These are phyloP conservation scores for Drosophila pseudoobscura DNA, from an alignment of 1,140 invertebrate species.

Conservation along the genomic window DNA sequence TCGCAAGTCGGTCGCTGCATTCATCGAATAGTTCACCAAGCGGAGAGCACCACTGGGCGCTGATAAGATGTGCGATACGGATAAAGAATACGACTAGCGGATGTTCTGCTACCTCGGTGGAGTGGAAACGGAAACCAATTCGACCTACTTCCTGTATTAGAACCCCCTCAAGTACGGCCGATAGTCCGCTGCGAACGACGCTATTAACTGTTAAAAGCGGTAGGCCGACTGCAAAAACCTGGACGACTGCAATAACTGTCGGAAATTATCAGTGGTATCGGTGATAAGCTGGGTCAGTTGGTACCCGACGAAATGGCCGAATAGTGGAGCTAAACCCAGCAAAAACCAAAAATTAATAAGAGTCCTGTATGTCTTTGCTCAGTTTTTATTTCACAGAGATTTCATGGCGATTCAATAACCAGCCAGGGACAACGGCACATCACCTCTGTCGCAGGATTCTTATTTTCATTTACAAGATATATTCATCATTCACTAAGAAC, in stretches of 20 bases:
- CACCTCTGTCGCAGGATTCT: slow-evolving; percentile 20
- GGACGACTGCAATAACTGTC: no score
- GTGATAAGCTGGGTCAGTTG: no score
- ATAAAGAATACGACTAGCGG: slow-evolving; percentile 25
- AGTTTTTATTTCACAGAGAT: slow-evolving; percentile 37
- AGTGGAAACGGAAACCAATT: slow-evolving; percentile 51
- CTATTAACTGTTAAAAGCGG: no score
- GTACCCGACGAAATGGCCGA: no score
- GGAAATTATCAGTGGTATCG: no score
- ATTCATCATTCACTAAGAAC: slow-evolving; percentile 52
- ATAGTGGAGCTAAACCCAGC: no score
- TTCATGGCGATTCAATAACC: slow-evolving; percentile 1
- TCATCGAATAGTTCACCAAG: slow-evolving; percentile 5
- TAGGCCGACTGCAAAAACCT: no score
- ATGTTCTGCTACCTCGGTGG: slow-evolving; percentile 6
- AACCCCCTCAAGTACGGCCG: no score
- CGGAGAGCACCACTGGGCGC: background rate
- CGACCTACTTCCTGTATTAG: background rate
- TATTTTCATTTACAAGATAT: slow-evolving; percentile 22
- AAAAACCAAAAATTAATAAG: background rate
- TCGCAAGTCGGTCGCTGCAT: no score
- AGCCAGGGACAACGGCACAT: slow-evolving; percentile 22
- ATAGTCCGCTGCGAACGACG: no score
- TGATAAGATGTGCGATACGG: slow-evolving; percentile 38
- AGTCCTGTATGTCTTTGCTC: slow-evolving; percentile 12